Conservation (phyloP, 2,888 invertebrate species). For the Fragum fragum region DNA sequence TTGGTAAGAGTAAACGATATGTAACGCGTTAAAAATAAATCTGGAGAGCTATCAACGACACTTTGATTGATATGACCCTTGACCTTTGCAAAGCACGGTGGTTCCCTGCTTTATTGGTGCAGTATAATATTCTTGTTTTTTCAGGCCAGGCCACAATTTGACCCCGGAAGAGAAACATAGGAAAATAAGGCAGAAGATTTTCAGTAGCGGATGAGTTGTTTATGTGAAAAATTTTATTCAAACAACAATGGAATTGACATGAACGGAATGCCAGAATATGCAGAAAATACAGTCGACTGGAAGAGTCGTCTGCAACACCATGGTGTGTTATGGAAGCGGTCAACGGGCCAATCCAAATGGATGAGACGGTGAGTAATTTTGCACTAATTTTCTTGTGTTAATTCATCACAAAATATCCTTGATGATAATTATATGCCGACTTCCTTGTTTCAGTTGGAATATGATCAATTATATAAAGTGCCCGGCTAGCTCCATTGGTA, state of each 20-base stretch:
- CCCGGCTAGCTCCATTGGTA: too few species aligned
- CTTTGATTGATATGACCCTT: background rate
- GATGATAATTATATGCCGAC: too few species aligned
- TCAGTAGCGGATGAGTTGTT: constrained; percentile 48
- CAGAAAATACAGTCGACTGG: constrained; percentile 72
- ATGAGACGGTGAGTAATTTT: constrained; percentile 73
- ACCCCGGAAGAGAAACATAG: constrained; percentile 36
- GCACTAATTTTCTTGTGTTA: too few species aligned
- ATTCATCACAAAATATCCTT: too few species aligned
- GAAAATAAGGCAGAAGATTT: background rate
- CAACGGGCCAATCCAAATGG: constrained; percentile 80
- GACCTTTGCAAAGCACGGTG: background rate
- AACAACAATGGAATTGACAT: constrained; percentile 73
- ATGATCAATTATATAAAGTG: too few species aligned
- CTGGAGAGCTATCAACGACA: too few species aligned
- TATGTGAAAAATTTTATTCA: constrained; percentile 49
- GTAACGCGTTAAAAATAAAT: too few species aligned
- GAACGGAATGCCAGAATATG: constrained; percentile 78
- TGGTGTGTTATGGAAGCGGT: constrained; percentile 75
- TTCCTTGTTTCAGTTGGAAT: too few species aligned
- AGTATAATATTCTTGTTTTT: background rate
- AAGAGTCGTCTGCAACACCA: constrained; percentile 74
- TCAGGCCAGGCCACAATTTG: background rate
- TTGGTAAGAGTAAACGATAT: too few species aligned
- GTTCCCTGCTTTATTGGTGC: background rate